Evolutionary conservation across 2,797 vertebrate species (phyloP), one percentile per base, ranked within the genome.

Genomic region (Monodelphis domestica): DNA sequence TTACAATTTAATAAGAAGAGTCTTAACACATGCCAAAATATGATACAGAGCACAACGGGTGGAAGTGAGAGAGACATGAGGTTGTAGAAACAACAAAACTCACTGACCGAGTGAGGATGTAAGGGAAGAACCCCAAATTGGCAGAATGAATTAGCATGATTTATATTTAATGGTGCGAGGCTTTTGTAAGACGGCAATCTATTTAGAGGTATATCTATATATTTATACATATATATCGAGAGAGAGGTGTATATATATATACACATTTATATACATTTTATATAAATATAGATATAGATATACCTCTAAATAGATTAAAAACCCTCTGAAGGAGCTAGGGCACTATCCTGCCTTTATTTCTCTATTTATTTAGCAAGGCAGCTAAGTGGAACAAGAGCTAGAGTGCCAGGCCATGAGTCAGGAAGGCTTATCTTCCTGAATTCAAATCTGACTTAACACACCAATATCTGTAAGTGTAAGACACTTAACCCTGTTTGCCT

Each of bases 61-160:
- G 24, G 4, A 28, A 45, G 21, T 45, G 70, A 84, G 3, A 84
- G 1, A 50, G 70, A 50, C n/a, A 70, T 29, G 28, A 57, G 45
- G 2, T 78, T 24, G 17, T 78, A 5, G 59, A 70, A 70, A 70
- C 59, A n/a, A 38, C n/a, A 78, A 63, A 78, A 78, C 21, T 45
- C 2, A 3, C 10, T 38, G 17, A 15, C n/a, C 38, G 7, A 38
- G 50, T 84, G 45, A 84, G 63, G 30, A 24, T 10, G 21, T 38
- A 84, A 45, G 38, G 38, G 21, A 84, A 15, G 0, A 45, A 11
- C 38, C n/a, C 17, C 70, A 78, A 84, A 12, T 5, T 91, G 17
- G 94, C 93, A 95, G 15, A 78, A 57, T 93, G 56, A 89, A 63
- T 90, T 57, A 55, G 55, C 88, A 92, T 90, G 51, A 59, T 91